Base-by-base conservation (phyloP, 1,140 invertebrate genomes). In the Gyrodactylus bullatarudis region DNA sequence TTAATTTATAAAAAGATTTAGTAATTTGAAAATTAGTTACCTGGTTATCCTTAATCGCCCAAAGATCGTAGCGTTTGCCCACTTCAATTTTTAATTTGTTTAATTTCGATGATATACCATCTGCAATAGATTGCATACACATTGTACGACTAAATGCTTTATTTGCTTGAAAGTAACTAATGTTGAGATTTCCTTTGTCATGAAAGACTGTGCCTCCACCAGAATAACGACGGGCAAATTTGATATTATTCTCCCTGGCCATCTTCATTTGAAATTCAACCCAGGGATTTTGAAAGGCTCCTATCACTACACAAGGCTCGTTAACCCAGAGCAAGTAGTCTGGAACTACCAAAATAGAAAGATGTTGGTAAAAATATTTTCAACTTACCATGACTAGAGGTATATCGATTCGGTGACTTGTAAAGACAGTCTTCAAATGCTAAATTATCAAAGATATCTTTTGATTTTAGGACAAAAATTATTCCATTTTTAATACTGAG, bases 191-290 rank as follows among this genome's bases (percentile, higher is more conserved):
- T 68, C 91, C 91, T 75, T 84, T 77, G 80, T 97, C 93, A 80
- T 98, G 92, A 80, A 91, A 98, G 22, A 97, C 91, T 21, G 90
- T 87, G 16, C 91, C 91, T 74, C 93, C 94, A n/a, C 91, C 92
- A 80, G 90, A 94, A 77, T 90, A 89, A 22, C 92, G 83, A 72
- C 93, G 83, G 0, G 87, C 92, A 21, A 95, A 76, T 0, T 84
- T 79, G 69, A 92, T 85, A 21, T 84, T 85, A 23, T 83, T 80
- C 26, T 85, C 83, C 1, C 20, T 71, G 1, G 78, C 75, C 74
- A 75, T 76, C 1, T 75, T 73, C 0, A 89, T 79, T 78, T 94
- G 88, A 0, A 87, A 86, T 81, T 98, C 93, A 22, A 87, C 78
- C 87, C 91, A 97, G 0, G 91, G 89, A 82, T 98, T 99, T 80